Conservation (phyloP, 2,888 invertebrate genomes). For the Tyria jacobaeae region DNA sequence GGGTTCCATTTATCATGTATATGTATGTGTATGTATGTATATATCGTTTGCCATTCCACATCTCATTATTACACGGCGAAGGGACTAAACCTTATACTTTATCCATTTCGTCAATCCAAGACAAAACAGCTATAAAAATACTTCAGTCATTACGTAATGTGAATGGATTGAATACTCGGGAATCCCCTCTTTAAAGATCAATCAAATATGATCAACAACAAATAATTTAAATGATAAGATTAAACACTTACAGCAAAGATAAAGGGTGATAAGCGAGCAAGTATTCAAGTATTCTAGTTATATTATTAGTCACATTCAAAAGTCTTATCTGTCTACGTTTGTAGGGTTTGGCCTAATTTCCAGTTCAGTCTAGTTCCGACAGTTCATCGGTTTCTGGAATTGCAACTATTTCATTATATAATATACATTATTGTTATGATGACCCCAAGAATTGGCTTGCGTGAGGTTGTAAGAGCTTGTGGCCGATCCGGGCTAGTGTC, state of each 20-base stretch:
- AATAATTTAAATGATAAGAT: not conserved
- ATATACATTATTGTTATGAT: not conserved
- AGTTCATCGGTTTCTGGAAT: not conserved
- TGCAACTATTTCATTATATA: not conserved
- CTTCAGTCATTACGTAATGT: not conserved
- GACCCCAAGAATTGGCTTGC: no score
- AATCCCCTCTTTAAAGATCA: not conserved
- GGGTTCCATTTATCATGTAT: no score
- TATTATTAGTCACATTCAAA: not conserved
- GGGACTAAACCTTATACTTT: not conserved
- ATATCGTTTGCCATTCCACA: no score
- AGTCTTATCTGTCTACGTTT: not conserved
- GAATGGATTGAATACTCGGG: not conserved
- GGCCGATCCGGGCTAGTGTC: no score
- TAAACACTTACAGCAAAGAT: not conserved
- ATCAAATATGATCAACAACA: not conserved
- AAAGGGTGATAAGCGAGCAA: not conserved
- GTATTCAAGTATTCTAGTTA: not conserved
- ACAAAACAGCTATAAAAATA: not conserved
- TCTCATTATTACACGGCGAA: not conserved
- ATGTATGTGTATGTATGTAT: no score
- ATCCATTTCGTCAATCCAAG: not conserved
- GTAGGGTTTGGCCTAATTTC: not conserved
- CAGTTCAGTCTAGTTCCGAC: no score
- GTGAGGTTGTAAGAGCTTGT: no score